Percentiles rank a stretch among this genome's conserved stretches.
Evolutionary conservation across 2,113 vertebrate species (phyloP).

Genomic region (Corythaixoides concolor): DNA sequence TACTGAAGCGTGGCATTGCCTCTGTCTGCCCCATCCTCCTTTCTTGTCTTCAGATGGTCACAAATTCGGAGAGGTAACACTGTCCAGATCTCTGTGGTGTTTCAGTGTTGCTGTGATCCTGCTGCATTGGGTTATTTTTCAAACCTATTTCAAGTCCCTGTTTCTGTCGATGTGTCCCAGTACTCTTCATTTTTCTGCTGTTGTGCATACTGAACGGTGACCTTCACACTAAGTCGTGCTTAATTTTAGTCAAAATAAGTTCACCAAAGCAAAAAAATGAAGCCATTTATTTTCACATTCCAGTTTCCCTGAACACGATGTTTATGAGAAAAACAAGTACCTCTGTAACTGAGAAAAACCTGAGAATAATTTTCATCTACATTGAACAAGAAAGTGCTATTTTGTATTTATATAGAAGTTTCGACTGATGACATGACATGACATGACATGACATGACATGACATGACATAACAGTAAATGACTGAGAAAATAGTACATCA

Average conservation of each 20-base stretch:
- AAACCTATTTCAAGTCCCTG: not conserved
- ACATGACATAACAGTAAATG: not conserved
- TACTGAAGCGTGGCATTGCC: not conserved
- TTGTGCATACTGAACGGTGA: not conserved
- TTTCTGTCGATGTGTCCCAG: not conserved
- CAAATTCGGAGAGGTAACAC: not conserved
- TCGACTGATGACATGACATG: not conserved
- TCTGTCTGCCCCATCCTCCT: not conserved
- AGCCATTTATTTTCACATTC: constrained; percentile 28
- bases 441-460: not conserved
- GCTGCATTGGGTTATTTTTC: not conserved
- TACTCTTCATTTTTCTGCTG: not conserved
- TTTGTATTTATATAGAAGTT: not conserved
- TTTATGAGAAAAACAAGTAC: not conserved
- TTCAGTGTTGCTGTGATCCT: not conserved
- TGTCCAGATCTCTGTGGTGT: not conserved
- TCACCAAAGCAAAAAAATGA: not conserved
- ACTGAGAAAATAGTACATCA: not conserved
- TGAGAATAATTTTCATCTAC: not conserved
- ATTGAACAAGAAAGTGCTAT: not conserved
- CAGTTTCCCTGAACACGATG: not conserved
- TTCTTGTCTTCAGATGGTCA: not conserved
- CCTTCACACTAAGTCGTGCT: not conserved
- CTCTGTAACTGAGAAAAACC: not conserved
- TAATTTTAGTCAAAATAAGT: not conserved